These are phyloP conservation scores for Crotophaga sulcirostris DNA, from an alignment of 2,113 vertebrate genomes.

Conservation along the genomic window DNA sequence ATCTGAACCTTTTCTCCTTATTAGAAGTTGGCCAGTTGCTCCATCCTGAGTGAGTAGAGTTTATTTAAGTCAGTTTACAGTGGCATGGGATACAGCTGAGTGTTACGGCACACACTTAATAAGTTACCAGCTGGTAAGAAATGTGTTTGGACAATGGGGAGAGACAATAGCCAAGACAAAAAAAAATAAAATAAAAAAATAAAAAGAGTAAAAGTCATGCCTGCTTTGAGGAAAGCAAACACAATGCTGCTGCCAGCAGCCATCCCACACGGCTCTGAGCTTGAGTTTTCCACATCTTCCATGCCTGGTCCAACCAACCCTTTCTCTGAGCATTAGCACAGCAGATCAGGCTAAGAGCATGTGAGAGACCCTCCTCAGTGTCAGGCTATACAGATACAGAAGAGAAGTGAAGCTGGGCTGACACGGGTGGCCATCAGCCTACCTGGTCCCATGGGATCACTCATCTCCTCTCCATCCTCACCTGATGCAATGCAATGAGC, in stretches of 20 bases:
- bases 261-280: not conserved
- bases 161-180: not conserved
- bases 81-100: not conserved
- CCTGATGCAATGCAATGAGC: fast-evolving
- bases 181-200: too few relatives aligned
- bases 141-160: not conserved
- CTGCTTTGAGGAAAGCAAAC: not conserved
- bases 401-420: not conserved
- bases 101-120: not conserved
- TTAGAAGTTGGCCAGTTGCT: not conserved
- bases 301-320: not conserved
- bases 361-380: not conserved
- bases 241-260: not conserved
- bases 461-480: not conserved
- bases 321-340: not conserved
- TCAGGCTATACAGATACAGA: not conserved
- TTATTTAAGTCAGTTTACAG: not conserved
- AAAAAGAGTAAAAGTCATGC: not conserved
- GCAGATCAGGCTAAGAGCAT: not conserved
- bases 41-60: not conserved
- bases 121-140: not conserved
- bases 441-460: too few relatives aligned
- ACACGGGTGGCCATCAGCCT: too few relatives aligned
- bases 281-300: not conserved
- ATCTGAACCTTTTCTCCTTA: not conserved